Conservation (phyloP, 2,888 invertebrate species). For the Boloria euphrosyne region DNA sequence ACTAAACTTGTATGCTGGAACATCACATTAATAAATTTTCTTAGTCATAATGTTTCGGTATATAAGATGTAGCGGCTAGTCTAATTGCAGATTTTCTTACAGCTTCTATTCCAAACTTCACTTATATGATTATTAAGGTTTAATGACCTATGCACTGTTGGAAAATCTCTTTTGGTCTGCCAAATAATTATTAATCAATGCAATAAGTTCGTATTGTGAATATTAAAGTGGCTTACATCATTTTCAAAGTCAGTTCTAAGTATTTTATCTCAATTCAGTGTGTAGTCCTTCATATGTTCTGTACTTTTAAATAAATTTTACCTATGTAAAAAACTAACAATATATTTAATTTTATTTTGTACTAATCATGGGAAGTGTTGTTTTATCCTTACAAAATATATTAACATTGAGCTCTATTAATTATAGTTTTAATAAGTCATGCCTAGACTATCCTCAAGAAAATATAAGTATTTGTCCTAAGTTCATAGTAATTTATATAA, state of each 20-base stretch:
- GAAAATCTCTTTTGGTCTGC: conserved; percentile 83
- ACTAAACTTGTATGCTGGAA: conserved; percentile 81
- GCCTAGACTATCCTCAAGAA: conserved; percentile 40
- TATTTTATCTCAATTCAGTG: conserved; percentile 82
- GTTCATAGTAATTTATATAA: not conserved
- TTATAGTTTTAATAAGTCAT: conserved; percentile 76
- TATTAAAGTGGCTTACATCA: conserved; percentile 81
- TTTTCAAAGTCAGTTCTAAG: conserved; percentile 78
- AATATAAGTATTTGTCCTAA: not conserved
- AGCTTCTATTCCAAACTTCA: conserved; percentile 82
- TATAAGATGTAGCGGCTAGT: conserved; percentile 81
- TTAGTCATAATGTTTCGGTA: conserved; percentile 80
- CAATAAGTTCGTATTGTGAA: conserved; percentile 81
- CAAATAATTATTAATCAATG: conserved; percentile 76
- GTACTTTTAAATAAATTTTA: conserved; percentile 82
- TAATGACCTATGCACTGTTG: conserved; percentile 80
- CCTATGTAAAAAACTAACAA: conserved; percentile 82
- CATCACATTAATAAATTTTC: conserved; percentile 74
- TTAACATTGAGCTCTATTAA: conserved; percentile 82
- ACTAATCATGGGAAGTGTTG: conserved; percentile 83
- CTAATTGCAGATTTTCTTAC: conserved; percentile 83
- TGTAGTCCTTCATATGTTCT: conserved; percentile 82
- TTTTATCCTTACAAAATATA: conserved; percentile 83
- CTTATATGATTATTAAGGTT: conserved; percentile 75
- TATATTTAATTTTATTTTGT: conserved; percentile 83